Conservation (phyloP, 1,140 invertebrate species). For the Meteorus sp. region DNA sequence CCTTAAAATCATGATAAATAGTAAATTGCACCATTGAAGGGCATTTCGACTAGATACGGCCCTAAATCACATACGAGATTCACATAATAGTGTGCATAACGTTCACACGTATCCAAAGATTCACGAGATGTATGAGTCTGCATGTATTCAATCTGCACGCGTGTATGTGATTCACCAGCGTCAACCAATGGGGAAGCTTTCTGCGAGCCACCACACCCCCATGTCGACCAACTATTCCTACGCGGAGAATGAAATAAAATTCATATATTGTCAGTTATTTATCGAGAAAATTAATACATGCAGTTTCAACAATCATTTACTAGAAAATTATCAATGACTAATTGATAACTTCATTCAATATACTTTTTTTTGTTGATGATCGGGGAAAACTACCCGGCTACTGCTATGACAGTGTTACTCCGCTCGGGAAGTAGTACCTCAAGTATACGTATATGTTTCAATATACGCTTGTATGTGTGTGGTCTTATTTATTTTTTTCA, state of each 20-base stretch:
- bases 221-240: conserved; percentile 31
- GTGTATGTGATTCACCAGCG: conserved; percentile 33
- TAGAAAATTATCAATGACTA: conserved; percentile 19
- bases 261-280: not conserved
- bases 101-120: conserved; percentile 29
- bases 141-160: conserved; percentile 33
- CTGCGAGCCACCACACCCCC: conserved; percentile 31
- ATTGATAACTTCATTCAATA: too few relatives aligned
- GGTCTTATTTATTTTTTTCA: conserved; percentile 1
- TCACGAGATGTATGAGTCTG: conserved; percentile 16
- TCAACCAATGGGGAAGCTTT: conserved; percentile 36
- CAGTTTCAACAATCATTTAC: too few relatives aligned
- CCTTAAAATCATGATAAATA: too few relatives aligned
- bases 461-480: too few relatives aligned
- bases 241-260: conserved; percentile 30
- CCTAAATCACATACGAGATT: conserved; percentile 27
- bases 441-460: not conserved
- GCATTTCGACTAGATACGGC: conserved; percentile 12
- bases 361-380: too few relatives aligned
- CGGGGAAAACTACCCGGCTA: too few relatives aligned
- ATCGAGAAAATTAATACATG: conserved; percentile 2
- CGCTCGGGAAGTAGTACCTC: conserved; percentile 45
- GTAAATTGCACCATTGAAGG: not conserved
- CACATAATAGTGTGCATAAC: conserved; percentile 11
- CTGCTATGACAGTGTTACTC: conserved; percentile 36